These are phyloP conservation scores for Plectropomus leopardus DNA, from an alignment of 2,113 vertebrate genomes.

Conservation along the genomic window DNA sequence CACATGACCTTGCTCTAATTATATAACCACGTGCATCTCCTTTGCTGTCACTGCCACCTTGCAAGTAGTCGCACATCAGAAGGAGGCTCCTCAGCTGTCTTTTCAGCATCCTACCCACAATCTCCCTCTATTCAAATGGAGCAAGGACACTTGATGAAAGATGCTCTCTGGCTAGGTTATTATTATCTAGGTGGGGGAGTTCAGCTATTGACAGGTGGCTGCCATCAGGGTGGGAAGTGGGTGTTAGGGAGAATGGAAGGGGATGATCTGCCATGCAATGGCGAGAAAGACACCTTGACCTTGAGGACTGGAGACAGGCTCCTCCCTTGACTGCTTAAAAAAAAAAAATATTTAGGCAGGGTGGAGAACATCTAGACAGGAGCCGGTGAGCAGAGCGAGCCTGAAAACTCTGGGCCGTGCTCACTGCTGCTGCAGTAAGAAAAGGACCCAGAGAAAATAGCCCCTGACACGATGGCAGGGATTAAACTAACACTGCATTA, in stretches of 20 bases:
- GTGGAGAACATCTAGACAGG: slow-evolving; percentile 37
- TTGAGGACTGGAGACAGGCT: slow-evolving; percentile 51
- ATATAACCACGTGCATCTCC: slow-evolving; percentile 38
- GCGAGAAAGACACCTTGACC: slow-evolving; percentile 62
- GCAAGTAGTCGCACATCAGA: slow-evolving; percentile 48
- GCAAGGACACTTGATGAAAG: slow-evolving; percentile 59
- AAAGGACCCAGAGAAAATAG: slow-evolving; percentile 60
- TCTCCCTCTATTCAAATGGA: slow-evolving; percentile 61
- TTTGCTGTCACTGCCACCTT: slow-evolving; percentile 53
- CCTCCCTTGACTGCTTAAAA: slow-evolving; percentile 11
- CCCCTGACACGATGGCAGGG: slow-evolving; percentile 69
- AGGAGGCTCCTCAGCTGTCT: slow-evolving; percentile 36
- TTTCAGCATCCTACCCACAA: slow-evolving; percentile 37
- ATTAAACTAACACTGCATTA: slow-evolving; percentile 79
- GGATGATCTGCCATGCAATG: slow-evolving; percentile 18
- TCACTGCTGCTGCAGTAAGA: slow-evolving; percentile 25
- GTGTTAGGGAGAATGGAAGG: slow-evolving; percentile 41
- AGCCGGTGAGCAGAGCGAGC: slow-evolving; percentile 28
- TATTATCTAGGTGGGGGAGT: slow-evolving; percentile 63
- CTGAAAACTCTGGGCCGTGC: slow-evolving; percentile 34
- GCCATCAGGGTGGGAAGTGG: slow-evolving; percentile 56
- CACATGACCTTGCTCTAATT: slow-evolving; percentile 46
- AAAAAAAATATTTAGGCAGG: neutral
- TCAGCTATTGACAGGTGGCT: slow-evolving; percentile 67
- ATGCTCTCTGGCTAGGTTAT: slow-evolving; percentile 59